Conservation (phyloP, 64 coral and sea anemone genomes). For the Porites australiensis region DNA sequence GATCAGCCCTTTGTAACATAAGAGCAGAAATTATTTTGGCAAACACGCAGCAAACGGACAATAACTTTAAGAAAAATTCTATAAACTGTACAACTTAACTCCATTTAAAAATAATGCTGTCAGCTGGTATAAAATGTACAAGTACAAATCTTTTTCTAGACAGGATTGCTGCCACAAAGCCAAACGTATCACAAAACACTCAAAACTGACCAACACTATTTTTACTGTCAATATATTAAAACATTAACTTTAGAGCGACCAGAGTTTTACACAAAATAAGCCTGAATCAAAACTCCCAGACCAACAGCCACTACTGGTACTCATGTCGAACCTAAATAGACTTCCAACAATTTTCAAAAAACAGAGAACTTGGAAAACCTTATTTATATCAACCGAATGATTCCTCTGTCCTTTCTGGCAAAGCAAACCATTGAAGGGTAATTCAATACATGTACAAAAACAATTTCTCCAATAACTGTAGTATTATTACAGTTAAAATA, state of each 20-base stretch:
- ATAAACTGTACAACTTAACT: conserved; percentile 1
- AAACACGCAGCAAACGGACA: neutral
- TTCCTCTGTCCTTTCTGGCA: neutral
- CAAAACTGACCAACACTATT: neutral
- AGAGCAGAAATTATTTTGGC: neutral
- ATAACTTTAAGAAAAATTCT: neutral
- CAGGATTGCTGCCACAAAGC: conserved; percentile 1
- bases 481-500: conserved; percentile 8
- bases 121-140: neutral
- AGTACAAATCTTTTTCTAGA: conserved; percentile 26
- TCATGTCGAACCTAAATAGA: neutral
- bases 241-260: neutral
- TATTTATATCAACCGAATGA: neutral
- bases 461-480: neutral
- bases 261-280: neutral
- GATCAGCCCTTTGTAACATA: neutral
- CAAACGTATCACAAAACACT: neutral
- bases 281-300: neutral
- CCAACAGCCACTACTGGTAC: neutral
- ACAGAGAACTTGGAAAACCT: neutral
- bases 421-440: neutral
- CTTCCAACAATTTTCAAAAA: neutral
- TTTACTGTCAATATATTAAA: neutral
- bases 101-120: conserved; percentile 41
- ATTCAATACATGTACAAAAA: neutral